These are phyloP conservation scores for Platyrinchus mystaceus DNA, from an alignment of 2,797 vertebrate genomes.

Conservation along the genomic window DNA sequence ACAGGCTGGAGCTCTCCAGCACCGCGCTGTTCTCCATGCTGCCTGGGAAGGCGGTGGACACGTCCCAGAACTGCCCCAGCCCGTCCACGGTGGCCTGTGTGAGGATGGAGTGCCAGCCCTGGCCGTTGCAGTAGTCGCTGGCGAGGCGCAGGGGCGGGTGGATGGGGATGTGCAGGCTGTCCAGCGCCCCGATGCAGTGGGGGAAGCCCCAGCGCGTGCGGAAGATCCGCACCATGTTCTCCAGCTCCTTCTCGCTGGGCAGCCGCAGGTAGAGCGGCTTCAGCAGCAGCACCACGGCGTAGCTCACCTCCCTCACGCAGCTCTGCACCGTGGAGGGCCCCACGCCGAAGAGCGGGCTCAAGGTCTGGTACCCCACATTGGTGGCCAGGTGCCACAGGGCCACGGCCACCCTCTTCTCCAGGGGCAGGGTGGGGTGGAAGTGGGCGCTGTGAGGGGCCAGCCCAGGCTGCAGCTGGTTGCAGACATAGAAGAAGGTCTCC, in stretches of 20 bases:
- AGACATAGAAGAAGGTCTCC: slow-evolving; percentile 74
- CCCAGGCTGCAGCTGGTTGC: slow-evolving; percentile 68
- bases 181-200: slow-evolving; percentile 72
- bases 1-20: slow-evolving; percentile 75
- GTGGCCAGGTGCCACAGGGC: slow-evolving; percentile 75
- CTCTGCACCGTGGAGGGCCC: slow-evolving; percentile 68
- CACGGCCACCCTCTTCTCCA: slow-evolving; percentile 75
- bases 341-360: slow-evolving; percentile 64
- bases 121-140: slow-evolving; percentile 63
- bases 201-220: slow-evolving; percentile 74
- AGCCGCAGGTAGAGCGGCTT: slow-evolving; percentile 73
- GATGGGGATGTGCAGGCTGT: slow-evolving; percentile 72
- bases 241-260: slow-evolving; percentile 67
- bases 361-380: slow-evolving; percentile 69
- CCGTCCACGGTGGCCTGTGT: slow-evolving; percentile 73
- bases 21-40: slow-evolving; percentile 71
- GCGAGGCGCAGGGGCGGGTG: slow-evolving; percentile 50
- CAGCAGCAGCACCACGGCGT: slow-evolving; percentile 65
- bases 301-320: slow-evolving; percentile 73
- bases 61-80: slow-evolving; percentile 75
- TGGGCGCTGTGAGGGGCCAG: slow-evolving; percentile 51
- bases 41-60: slow-evolving; percentile 71
- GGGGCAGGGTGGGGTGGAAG: slow-evolving; percentile 58
- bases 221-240: slow-evolving; percentile 71
- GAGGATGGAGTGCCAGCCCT: slow-evolving; percentile 72